Evolutionary conservation across 2,113 vertebrate species (phyloP).

Genomic region (Lampris incognitus): DNA sequence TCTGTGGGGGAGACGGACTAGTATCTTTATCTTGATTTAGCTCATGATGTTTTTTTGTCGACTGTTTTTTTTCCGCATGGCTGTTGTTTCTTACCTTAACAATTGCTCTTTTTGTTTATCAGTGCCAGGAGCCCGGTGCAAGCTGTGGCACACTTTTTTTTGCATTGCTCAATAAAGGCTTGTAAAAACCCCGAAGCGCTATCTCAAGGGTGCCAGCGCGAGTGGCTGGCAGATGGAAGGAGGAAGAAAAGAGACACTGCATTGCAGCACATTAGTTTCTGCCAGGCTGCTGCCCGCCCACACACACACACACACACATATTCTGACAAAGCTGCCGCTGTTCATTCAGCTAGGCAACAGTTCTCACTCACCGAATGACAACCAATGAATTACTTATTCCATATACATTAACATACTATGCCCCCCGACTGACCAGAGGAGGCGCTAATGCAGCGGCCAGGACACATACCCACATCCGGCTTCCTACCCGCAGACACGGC

Average conservation of each 20-base stretch:
- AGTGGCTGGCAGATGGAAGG: constrained; percentile 59
- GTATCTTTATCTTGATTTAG: too few relatives aligned
- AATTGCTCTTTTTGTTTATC: constrained; percentile 41
- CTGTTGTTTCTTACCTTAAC: constrained; percentile 6
- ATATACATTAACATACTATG: constrained; percentile 37
- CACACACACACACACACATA: constrained; percentile 33
- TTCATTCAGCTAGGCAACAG: constrained; percentile 26
- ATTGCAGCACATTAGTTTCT: constrained; percentile 67
- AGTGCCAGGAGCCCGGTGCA: constrained; percentile 30
- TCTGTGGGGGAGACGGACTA: too few relatives aligned
- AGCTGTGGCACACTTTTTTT: constrained; percentile 14
- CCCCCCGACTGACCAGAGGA: too few relatives aligned
- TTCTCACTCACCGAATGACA: constrained; percentile 35
- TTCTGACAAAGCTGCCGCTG: constrained; percentile 19
- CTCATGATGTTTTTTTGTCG: constrained; percentile 16
- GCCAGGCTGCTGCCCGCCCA: constrained; percentile 58
- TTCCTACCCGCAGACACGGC: too few relatives aligned
- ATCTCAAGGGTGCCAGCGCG: constrained; percentile 27
- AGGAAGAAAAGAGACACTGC: constrained; percentile 61
- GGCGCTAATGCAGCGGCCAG: too few relatives aligned
- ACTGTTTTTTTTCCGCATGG: constrained; percentile 4
- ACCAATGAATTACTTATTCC: constrained; percentile 60
- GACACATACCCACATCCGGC: too few relatives aligned
- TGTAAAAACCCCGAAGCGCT: constrained; percentile 16
- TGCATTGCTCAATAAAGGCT: constrained; percentile 25